A percentile compares a stretch with the other conserved stretches of the same genome.
Conservation (phyloP, 2,113 vertebrate species). For the Poeciliopsis retropinna region DNA sequence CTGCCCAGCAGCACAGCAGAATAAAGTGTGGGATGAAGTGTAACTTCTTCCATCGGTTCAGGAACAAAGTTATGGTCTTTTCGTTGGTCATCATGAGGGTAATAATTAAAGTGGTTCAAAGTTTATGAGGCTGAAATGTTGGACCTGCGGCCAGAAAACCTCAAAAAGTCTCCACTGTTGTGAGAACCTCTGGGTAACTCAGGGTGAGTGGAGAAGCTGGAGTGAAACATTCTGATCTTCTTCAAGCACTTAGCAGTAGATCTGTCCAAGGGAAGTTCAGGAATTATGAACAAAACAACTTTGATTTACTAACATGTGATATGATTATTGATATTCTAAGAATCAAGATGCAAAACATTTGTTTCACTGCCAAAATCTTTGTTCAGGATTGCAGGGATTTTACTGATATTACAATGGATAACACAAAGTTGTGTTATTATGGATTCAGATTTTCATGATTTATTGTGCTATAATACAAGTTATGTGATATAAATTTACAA, state of each 20-base stretch:
- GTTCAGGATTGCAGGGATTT: too few species aligned
- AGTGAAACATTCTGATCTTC: background rate
- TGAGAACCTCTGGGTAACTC: background rate
- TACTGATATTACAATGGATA: too few species aligned
- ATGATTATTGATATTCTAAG: too few species aligned
- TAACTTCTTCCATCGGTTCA: background rate
- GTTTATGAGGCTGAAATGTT: background rate
- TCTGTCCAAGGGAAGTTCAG: too few species aligned
- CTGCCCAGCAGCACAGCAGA: too few species aligned
- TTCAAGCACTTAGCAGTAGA: background rate
- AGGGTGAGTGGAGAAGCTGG: background rate
- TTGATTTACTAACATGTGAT: too few species aligned
- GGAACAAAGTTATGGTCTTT: background rate
- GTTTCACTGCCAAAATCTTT: background rate
- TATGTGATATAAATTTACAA: background rate
- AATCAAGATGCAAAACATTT: background rate
- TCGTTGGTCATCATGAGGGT: too few species aligned
- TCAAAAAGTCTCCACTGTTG: background rate
- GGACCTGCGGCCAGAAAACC: background rate
- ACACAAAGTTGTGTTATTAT: background rate
- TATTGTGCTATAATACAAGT: background rate
- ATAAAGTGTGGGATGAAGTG: background rate
- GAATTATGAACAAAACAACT: too few species aligned
- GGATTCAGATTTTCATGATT: background rate
- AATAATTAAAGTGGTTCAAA: too few species aligned